These are phyloP conservation scores for Cydia fagiglandana DNA, from an alignment of 1,140 invertebrate species.

Conservation along the genomic window DNA sequence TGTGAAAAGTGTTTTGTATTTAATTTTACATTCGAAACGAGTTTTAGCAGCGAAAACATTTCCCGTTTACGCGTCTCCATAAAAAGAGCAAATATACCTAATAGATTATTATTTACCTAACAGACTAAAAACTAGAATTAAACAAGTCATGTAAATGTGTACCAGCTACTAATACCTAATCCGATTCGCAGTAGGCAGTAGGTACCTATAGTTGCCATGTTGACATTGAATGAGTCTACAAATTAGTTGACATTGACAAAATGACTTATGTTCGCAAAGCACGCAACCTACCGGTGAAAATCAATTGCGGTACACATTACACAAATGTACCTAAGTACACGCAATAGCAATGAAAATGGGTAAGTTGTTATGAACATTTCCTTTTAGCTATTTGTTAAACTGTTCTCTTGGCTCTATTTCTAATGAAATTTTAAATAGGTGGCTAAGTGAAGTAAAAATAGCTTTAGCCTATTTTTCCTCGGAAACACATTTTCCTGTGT, in stretches of 20 bases:
- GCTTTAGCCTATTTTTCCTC: too few relatives aligned
- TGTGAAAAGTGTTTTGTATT: too few relatives aligned
- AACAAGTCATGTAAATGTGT: neutral
- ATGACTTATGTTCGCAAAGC: conserved; percentile 10
- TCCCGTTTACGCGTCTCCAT: too few relatives aligned
- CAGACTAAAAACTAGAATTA: conserved; percentile 4
- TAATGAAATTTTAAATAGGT: too few relatives aligned
- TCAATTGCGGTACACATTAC: conserved; percentile 2
- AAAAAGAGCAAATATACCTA: neutral
- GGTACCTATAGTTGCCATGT: conserved; percentile 15
- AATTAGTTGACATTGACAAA: conserved; percentile 21
- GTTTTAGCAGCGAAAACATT: too few relatives aligned
- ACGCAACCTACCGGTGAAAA: conserved; percentile 17
- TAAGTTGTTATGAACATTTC: too few relatives aligned
- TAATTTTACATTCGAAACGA: too few relatives aligned
- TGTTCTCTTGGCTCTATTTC: too few relatives aligned
- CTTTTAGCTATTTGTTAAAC: too few relatives aligned
- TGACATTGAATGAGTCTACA: conserved; percentile 15
- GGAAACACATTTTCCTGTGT: too few relatives aligned
- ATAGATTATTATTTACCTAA: neutral
- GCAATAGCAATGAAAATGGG: too few relatives aligned
- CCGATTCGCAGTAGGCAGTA: neutral
- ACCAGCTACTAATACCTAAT: neutral
- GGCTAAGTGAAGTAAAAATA: too few relatives aligned
- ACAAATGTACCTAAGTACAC: neutral